Evolutionary conservation across 2,113 vertebrate genomes (phyloP), one percentile per base, ranked within the genome.

Genomic region (Gallinago media): DNA sequence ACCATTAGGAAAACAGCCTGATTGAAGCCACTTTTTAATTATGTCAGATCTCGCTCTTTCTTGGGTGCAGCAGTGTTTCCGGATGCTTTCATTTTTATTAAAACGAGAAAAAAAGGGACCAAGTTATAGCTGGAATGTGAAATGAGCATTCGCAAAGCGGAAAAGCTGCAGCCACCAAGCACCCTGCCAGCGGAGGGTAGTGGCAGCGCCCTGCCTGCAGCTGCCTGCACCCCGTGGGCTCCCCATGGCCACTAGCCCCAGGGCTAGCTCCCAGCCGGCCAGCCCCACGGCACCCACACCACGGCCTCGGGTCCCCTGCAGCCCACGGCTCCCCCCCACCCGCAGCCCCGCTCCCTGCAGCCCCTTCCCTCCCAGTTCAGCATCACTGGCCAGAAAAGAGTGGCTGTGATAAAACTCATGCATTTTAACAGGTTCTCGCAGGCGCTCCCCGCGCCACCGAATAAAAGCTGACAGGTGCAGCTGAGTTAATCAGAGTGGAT

Each of bases 401-500:
- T 52, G 55, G 78, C 89, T 67, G 36, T 12, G 66, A 85, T 75
- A 38, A 86, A 90, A 55, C 91, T 98, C 98, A 94, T 96, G 95
- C 98, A 97, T 98, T 97, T 97, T 97, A 97, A 98, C 72, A 63
- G 97, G 87, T 68, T 95, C 93, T 96, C 58, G 71, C 85, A 15
- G 10, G 94, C 61, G 59, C 92, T 97, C 92, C 70, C 89, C 3
- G 8, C 54, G 4, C 44, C 1, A 36, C 59, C 15, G 96, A 96
- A 98, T 97, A 97, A 94, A 96, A 96, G 91, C 97, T 98, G 97
- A 97, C 98, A 97, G 98, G 97, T 96, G 97, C 97, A 94, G 97
- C 97, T 95, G 97, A 98, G 98, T 97, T 98, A 97, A 98, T 98
- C 98, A 97, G 97, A 96, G 97, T 96, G 97, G 97, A 97, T 98